Evolutionary conservation across 2,113 vertebrate genomes (phyloP).

Genomic region (Anthoscopus minutus): DNA sequence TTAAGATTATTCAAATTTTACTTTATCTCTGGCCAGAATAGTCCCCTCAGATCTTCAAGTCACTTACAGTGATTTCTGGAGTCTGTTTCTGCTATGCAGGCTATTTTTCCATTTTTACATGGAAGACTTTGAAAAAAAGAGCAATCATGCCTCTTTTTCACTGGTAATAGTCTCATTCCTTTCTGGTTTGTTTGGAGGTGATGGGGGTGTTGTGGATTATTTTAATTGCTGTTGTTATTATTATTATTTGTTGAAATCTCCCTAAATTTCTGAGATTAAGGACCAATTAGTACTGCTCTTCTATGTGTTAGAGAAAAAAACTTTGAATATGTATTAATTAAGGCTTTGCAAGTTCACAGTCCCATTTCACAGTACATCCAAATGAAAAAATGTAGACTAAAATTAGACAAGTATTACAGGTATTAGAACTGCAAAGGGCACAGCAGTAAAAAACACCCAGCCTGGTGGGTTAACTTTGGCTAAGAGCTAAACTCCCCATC

Average conservation of each 20-base stretch:
- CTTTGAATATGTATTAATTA: not conserved
- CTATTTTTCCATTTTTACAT: not conserved
- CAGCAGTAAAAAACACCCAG: not conserved
- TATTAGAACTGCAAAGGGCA: not conserved
- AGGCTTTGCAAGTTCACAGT: not conserved
- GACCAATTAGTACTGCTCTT: not conserved
- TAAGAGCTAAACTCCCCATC: not conserved
- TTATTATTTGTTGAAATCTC: not conserved
- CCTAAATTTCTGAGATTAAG: not conserved
- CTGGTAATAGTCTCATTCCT: not conserved
- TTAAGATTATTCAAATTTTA: not conserved
- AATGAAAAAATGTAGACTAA: not conserved
- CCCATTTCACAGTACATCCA: not conserved
- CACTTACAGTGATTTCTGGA: not conserved
- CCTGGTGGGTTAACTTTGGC: not conserved
- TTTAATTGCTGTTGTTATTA: not conserved
- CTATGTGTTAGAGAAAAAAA: not conserved
- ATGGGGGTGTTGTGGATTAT: accelerated
- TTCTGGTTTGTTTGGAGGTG: not conserved
- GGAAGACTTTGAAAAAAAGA: not conserved
- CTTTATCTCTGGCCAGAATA: not conserved
- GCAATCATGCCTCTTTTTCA: not conserved
- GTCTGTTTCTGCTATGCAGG: not conserved
- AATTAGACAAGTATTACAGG: not conserved
- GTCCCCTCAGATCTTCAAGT: not conserved